Conservation (phyloP, 2,888 invertebrate genomes). For the Entomobrya proxima region DNA sequence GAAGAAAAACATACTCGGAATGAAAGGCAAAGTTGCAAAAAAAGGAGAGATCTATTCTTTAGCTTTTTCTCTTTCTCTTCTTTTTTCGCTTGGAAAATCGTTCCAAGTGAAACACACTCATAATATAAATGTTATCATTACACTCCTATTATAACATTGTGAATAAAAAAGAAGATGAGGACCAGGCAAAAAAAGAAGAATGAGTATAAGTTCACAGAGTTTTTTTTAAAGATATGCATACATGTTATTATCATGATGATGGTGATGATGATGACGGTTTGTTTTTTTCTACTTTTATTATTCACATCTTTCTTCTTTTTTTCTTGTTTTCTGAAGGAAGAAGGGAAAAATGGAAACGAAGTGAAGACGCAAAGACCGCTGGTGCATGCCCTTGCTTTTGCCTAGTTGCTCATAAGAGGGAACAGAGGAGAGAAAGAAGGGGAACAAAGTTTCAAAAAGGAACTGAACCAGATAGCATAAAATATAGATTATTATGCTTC, state of each 20-base stretch:
- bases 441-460: constrained; percentile 34
- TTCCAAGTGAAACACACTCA: constrained; percentile 60
- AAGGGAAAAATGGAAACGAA: constrained; percentile 10
- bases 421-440: not conserved
- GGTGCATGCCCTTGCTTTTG: constrained; percentile 41
- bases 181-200: constrained; percentile 27
- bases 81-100: constrained; percentile 59
- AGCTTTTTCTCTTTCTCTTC: constrained; percentile 29
- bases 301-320: constrained; percentile 36
- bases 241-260: constrained; percentile 41
- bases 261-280: constrained; percentile 60
- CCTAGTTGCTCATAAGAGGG: constrained; percentile 10
- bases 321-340: constrained; percentile 18
- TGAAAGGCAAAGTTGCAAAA: constrained; percentile 58
- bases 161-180: constrained; percentile 35
- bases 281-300: constrained; percentile 55
- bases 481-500: constrained; percentile 51
- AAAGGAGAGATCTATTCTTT: constrained; percentile 57
- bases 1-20: constrained; percentile 27
- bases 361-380: too few species aligned
- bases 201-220: constrained; percentile 43
- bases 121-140: constrained; percentile 66
- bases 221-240: constrained; percentile 44
- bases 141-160: constrained; percentile 42
- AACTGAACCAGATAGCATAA: constrained; percentile 63